Conservation (phyloP, 2,888 invertebrate species). For the Macropis europaea region DNA sequence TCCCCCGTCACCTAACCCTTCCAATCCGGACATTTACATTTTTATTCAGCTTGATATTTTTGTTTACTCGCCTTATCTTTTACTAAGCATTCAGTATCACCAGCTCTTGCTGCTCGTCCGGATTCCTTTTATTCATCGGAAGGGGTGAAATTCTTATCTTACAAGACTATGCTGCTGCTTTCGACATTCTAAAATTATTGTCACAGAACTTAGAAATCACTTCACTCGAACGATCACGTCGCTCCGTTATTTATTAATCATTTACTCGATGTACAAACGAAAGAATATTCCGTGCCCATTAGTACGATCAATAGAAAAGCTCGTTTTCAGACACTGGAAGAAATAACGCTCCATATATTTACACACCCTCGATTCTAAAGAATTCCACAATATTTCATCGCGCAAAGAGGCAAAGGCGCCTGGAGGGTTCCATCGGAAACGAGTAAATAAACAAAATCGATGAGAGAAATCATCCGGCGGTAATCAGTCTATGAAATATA, state of each 20-base stretch:
- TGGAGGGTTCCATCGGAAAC: neutral
- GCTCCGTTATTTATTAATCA: no score
- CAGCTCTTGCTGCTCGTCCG: no score
- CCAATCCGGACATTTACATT: conserved; percentile 47
- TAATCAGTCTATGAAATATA: conserved; percentile 12
- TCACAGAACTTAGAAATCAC: no score
- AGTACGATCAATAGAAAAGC: no score
- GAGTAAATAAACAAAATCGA: neutral
- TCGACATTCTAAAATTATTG: no score
- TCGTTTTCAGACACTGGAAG: neutral
- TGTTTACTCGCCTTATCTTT: conserved; percentile 29
- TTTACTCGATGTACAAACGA: no score
- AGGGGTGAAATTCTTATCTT: no score
- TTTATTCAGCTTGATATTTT: conserved; percentile 23
- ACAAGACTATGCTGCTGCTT: no score
- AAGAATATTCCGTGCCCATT: no score
- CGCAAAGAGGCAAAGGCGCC: conserved; percentile 1
- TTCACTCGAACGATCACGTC: no score
- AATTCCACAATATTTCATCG: conserved; percentile 5
- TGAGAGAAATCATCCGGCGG: neutral
- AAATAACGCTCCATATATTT: neutral
- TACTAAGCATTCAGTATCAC: neutral
- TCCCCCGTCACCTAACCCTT: conserved; percentile 42
- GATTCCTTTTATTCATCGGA: no score
- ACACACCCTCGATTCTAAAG: neutral